Percentiles rank a stretch among this genome's conserved stretches.
phyloP scores from a whole-genome alignment of 2,888 invertebrate genomes.

The Dryocosmus kuriphilus region DNA sequence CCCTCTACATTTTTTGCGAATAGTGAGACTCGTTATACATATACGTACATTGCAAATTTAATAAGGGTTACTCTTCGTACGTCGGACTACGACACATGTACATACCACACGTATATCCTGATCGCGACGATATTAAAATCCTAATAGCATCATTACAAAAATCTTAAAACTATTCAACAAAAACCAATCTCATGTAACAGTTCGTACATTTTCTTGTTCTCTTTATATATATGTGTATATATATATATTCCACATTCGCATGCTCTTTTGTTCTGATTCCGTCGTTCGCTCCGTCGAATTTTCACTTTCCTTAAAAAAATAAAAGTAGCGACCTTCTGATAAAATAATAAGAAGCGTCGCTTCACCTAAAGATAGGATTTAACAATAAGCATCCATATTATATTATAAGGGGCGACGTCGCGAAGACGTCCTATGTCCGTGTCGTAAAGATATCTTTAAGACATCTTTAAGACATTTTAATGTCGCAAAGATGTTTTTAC shows the following conservation, averaged over 20 bases:
- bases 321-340: slow-evolving; percentile 3
- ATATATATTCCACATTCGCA: slow-evolving; percentile 42
- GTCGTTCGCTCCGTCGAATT: slow-evolving; percentile 35
- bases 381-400: not conserved
- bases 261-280: slow-evolving; percentile 23
- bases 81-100: slow-evolving; percentile 33
- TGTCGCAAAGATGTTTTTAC: too few relatives aligned
- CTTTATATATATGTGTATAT: too few relatives aligned
- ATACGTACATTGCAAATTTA: slow-evolving; percentile 10
- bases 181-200: slow-evolving; percentile 73
- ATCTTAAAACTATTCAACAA: slow-evolving; percentile 76
- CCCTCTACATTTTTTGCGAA: slow-evolving; percentile 27
- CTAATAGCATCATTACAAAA: slow-evolving; percentile 74
- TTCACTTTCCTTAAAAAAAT: slow-evolving; percentile 12
- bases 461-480: too few relatives aligned
- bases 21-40: slow-evolving; percentile 31
- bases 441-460: too few relatives aligned
- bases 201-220: slow-evolving; percentile 60
- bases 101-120: slow-evolving; percentile 35
- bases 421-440: too few relatives aligned
- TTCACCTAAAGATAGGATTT: slow-evolving; percentile 8
- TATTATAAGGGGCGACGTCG: too few relatives aligned
- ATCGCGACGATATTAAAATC: slow-evolving; percentile 66
- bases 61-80: slow-evolving; percentile 5
- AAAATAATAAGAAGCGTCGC: slow-evolving; percentile 32